Conservation (phyloP, 2,797 vertebrate species). For the Mallotus villosus region DNA sequence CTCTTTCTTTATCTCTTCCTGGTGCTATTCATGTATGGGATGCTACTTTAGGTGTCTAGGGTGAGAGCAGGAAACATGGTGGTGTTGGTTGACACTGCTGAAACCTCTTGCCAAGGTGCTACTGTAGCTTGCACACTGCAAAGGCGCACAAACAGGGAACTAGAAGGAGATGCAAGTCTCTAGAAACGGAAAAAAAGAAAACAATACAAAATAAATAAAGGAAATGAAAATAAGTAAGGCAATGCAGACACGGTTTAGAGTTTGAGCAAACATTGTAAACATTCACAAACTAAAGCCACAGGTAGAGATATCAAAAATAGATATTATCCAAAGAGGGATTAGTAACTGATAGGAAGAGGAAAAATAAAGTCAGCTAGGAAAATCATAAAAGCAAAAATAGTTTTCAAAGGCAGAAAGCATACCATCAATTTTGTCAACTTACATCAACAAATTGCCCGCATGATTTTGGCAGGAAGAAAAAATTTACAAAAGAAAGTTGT, state of each 20-base stretch:
- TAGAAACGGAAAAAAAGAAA: conserved; percentile 58
- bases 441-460: conserved; percentile 99
- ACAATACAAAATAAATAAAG: conserved; percentile 53
- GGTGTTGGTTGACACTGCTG: conserved; percentile 71
- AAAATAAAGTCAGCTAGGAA: conserved; percentile 65
- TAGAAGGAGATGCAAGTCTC: conserved; percentile 77
- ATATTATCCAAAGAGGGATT: conserved; percentile 75
- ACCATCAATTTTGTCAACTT: conserved; percentile 97
- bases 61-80: conserved; percentile 58
- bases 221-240: conserved; percentile 60
- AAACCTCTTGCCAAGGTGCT: conserved; percentile 72
- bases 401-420: conserved; percentile 85
- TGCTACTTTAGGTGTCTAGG: not conserved
- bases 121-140: conserved; percentile 63
- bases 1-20: not conserved
- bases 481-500: conserved; percentile 99
- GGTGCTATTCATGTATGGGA: not conserved
- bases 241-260: conserved; percentile 70
- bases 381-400: conserved; percentile 77
- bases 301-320: conserved; percentile 50
- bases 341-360: conserved; percentile 69
- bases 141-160: conserved; percentile 78
- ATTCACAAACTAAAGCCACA: conserved; percentile 82
- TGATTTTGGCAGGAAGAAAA: conserved; percentile 99
- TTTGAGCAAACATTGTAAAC: conserved; percentile 77